Evolutionary conservation across 2,888 invertebrate species (phyloP).

Genomic region (Podabrus alpinus): DNA sequence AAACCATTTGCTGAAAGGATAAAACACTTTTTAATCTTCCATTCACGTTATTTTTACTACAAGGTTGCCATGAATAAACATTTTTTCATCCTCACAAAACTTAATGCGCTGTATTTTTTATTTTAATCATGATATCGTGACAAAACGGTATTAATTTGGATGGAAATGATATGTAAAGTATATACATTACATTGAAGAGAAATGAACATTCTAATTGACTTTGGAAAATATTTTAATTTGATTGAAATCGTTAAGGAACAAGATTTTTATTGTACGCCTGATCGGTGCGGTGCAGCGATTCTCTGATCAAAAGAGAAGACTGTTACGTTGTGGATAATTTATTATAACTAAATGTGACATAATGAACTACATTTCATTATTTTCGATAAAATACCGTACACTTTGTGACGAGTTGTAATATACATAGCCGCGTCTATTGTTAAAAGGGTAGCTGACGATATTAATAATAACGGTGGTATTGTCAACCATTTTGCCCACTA

Average conservation of each 20-base stretch:
- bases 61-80: background rate
- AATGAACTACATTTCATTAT: background rate
- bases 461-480: background rate
- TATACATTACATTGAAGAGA: background rate
- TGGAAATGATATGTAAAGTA: background rate
- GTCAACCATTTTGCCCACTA: background rate
- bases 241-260: background rate
- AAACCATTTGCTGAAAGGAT: constrained; percentile 47
- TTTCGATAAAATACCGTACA: background rate
- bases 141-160: background rate
- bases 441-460: background rate
- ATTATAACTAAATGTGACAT: background rate
- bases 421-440: background rate
- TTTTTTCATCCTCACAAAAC: background rate
- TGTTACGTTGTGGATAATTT: background rate
- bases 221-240: background rate
- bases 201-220: background rate
- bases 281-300: background rate
- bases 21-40: background rate
- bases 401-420: no score
- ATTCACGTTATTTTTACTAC: background rate
- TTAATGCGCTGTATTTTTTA: background rate
- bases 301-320: background rate
- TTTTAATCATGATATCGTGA: background rate
- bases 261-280: background rate